These are phyloP conservation scores for Hyposoter didymator DNA, from an alignment of 2,888 invertebrate species.

Conservation along the genomic window DNA sequence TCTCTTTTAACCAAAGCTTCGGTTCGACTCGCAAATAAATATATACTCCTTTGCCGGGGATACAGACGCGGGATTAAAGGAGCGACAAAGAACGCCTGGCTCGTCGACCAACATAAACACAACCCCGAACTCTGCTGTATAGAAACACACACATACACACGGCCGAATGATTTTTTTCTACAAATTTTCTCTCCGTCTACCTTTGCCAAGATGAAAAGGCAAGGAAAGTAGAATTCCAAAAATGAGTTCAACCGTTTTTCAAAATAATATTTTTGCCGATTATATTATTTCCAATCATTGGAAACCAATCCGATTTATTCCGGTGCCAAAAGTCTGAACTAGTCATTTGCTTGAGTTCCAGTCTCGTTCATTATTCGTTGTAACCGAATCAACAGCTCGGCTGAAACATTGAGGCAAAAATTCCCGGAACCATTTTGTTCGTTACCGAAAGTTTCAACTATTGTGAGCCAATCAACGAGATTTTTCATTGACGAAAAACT, in stretches of 20 bases:
- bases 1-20: conserved; percentile 22
- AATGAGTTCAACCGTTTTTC: not conserved
- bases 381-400: not conserved
- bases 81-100: conserved; percentile 68
- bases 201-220: not conserved
- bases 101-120: conserved; percentile 14
- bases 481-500: not conserved
- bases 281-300: not conserved
- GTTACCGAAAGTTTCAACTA: not conserved
- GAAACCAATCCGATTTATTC: not conserved
- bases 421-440: not conserved
- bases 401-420: not conserved
- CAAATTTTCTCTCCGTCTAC: conserved; percentile 38
- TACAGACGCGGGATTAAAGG: conserved; percentile 68
- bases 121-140: conserved; percentile 9
- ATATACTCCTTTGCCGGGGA: conserved; percentile 40
- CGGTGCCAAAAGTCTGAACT: not conserved
- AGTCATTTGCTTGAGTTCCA: too few relatives aligned
- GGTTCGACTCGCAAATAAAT: conserved; percentile 62
- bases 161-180: conserved; percentile 42
- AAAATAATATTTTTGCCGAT: not conserved
- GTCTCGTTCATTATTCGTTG: too few relatives aligned
- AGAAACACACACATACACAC: conserved; percentile 37
- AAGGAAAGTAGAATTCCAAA: not conserved
- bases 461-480: not conserved